Evolutionary conservation across 1,140 invertebrate genomes (phyloP), one percentile per base, ranked within the genome.

Genomic region (Sminthurinus signatus): DNA sequence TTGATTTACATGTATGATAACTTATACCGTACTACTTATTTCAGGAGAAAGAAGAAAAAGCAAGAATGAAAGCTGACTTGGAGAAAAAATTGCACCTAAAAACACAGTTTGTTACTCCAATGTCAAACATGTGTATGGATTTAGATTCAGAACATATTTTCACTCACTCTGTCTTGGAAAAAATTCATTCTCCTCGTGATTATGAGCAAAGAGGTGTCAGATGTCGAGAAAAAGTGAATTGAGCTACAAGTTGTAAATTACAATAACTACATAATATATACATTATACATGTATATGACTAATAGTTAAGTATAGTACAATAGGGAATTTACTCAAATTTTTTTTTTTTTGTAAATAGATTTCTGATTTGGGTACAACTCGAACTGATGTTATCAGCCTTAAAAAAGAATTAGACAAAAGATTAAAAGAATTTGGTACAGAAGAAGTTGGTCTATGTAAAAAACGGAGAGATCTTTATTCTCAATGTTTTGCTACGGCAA

Each of bases 381-480:
- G 44, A 48, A 48, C n/a, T 5, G 44, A 48, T n/a, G 44, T 48
- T 4, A 25, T 48, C 10, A 19, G 5, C 23, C n/a, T 25, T 5
- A 48, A 48, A 48, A n/a, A 48, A 19, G 44, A 48, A 48, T 21
- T 48, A 19, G 44, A 48, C 17, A 48, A 25, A 48, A 48, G 44
- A 19, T 12, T 19, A 8, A n/a, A 25, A 48, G 44, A 48, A 25
- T 48, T 48, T 19, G 23, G 17, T 10, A 8, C 8, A 10, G 44
- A 48, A 48, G 23, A 25, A 10, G n/a, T 48, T 5, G 44, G 44
- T 10, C 23, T 48, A 4, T 42, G 10, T 12, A n/a, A 25, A 19
- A 48, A 25, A 25, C 17, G 44, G 19, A 8, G 8, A 4, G 8
- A 48, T 10, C 8, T 48, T 48, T 21, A 21, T 19, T 5, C 5